Evolutionary conservation across 2,888 invertebrate genomes (phyloP), one percentile per base, ranked within the genome.

Genomic region (Aquatica leii): DNA sequence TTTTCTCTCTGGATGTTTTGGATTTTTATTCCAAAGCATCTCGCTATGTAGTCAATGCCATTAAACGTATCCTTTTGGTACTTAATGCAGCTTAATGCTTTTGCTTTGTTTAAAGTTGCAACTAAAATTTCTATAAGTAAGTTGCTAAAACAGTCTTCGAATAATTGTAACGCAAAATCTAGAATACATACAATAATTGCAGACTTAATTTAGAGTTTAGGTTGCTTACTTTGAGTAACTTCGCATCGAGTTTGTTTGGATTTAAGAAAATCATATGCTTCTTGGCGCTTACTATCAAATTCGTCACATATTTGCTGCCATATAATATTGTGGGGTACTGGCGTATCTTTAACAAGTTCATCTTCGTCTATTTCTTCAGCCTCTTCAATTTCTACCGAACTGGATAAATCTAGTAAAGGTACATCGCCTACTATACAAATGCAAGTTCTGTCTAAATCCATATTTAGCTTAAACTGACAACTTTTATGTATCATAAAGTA

Each of bases 11-110:
- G 86, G 85, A 75, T 85, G 81, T 15, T 79, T 80, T 0, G 87
- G 86, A 74, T 89, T 89, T 66, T 82, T 83, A 72, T 87, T 88
- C 86, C 87, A 88, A 52, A 89, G 72, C 24, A 82, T 75, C 83
- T 86, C 84, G 82, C 83, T 52, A 89, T 82, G 71, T 85, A 84
- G 74, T 89, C 89, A 40, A 88, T 77, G 0, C 88, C 87, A 73
- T 88, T 87, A 72, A 88, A 88, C 52, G 85, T 84, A 73, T 84
- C 85, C 74, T 84, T 87, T 66, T 84, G 85, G 54, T 77, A 69
- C 62, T 53, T 63, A 48, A 75, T 53, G 43, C 71, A 69, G 40
- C 71, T 67, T 35, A 68, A 68, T 59, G 70, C 66, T 41, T 59
- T 67, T 11, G 74, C 75, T 66, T 70, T 71, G 11, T 55, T 49